These are phyloP conservation scores for Aptenodytes patagonicus DNA, from an alignment of 2,113 vertebrate species.

Conservation along the genomic window DNA sequence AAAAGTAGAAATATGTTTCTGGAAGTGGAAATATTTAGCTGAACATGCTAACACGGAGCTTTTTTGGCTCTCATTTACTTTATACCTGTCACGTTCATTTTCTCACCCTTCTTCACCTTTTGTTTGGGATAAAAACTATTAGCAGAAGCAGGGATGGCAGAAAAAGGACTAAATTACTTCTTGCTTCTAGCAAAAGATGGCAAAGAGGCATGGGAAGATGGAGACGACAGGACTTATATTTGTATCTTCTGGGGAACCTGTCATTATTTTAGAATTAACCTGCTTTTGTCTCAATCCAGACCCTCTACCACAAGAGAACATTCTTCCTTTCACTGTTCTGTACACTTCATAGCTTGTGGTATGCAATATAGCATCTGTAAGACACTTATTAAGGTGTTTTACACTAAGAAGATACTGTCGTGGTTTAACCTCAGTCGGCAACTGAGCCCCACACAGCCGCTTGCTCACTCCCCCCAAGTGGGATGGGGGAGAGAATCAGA, in stretches of 20 bases:
- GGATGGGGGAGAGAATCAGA: no score
- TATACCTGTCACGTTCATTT: background rate
- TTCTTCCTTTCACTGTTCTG: background rate
- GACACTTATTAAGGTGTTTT: background rate
- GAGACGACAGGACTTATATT: background rate
- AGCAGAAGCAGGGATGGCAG: background rate
- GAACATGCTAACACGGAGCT: background rate
- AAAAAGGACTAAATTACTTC: background rate
- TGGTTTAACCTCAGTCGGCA: no score
- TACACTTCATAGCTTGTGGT: background rate
- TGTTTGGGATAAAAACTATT: background rate
- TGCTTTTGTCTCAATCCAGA: background rate
- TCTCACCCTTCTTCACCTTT: background rate
- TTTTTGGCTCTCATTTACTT: background rate
- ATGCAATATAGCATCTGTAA: background rate
- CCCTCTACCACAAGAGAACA: background rate
- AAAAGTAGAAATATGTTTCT: background rate
- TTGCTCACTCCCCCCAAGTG: no score
- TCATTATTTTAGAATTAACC: background rate
- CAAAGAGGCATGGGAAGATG: background rate
- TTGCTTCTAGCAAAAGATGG: background rate
- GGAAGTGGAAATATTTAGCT: background rate
- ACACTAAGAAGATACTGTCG: background rate
- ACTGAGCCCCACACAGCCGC: no score
- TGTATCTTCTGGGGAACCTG: background rate